Evolutionary conservation across 2,113 vertebrate genomes (phyloP).

Genomic region (Galeopterus variegatus): DNA sequence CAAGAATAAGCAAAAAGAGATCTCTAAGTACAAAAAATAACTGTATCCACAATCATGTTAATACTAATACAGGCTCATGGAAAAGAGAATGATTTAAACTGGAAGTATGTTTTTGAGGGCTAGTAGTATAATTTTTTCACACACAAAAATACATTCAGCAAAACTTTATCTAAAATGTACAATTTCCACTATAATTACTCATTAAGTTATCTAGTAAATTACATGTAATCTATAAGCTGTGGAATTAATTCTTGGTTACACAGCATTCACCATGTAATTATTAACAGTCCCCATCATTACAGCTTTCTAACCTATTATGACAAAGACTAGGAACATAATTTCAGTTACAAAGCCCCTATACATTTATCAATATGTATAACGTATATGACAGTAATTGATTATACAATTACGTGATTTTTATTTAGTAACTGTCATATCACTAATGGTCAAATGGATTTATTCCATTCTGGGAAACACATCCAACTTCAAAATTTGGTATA

Average conservation of each 20-base stretch:
- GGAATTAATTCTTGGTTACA: constrained; percentile 81
- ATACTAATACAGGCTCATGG: not conserved
- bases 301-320: constrained; percentile 70
- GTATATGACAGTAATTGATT: not conserved
- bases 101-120: constrained; percentile 51
- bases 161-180: constrained; percentile 75
- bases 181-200: constrained; percentile 77
- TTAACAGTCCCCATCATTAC: constrained; percentile 71
- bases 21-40: not conserved
- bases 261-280: constrained; percentile 81
- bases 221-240: constrained; percentile 78
- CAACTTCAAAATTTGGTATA: not conserved
- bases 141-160: constrained; percentile 62
- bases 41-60: not conserved
- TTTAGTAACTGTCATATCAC: constrained; percentile 5
- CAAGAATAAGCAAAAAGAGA: constrained; percentile 6
- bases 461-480: constrained; percentile 49
- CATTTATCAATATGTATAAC: constrained; percentile 20
- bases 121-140: constrained; percentile 59
- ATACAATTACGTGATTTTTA: constrained; percentile 20
- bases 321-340: constrained; percentile 61
- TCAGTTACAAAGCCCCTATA: constrained; percentile 56
- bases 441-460: constrained; percentile 1
- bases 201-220: constrained; percentile 85
- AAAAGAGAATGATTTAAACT: constrained; percentile 57